Percentiles rank a stretch among this genome's conserved stretches.
These are phyloP conservation scores for Zosterops borbonicus DNA, from an alignment of 2,113 vertebrate genomes.

Conservation along the genomic window DNA sequence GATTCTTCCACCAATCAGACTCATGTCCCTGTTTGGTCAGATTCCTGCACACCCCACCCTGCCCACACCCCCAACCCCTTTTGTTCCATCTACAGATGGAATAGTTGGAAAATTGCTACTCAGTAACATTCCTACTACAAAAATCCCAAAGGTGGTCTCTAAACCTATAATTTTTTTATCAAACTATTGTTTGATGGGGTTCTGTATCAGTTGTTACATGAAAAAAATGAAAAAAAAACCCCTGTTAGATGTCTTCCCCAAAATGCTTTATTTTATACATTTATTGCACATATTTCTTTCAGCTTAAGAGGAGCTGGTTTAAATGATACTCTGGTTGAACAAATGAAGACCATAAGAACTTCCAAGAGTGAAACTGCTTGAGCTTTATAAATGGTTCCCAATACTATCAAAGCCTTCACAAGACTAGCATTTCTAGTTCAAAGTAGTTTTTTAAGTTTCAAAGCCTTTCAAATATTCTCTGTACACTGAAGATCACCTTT, in stretches of 20 bases:
- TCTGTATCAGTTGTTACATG: not conserved
- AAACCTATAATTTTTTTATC: not conserved
- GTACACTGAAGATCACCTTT: not conserved
- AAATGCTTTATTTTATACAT: not conserved
- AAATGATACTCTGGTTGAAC: not conserved
- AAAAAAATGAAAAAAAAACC: not conserved
- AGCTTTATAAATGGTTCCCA: not conserved
- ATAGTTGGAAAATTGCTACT: not conserved
- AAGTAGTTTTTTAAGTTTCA: not conserved
- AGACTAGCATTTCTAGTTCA: constrained; percentile 8
- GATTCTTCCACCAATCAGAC: not conserved
- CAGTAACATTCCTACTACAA: not conserved
- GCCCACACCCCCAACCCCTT: fast-evolving
- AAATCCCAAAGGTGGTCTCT: not conserved
- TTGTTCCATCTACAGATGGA: not conserved
- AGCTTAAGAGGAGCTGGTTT: not conserved
- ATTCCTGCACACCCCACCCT: not conserved
- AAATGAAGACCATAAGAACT: not conserved
- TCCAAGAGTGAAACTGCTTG: not conserved
- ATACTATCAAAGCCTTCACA: not conserved
- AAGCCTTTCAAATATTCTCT: not conserved
- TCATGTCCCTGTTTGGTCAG: not conserved
- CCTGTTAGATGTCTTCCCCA: not conserved
- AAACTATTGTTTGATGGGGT: not conserved
- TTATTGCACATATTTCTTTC: not conserved